Evolutionary conservation across 2,113 vertebrate genomes (phyloP).

Genomic region (Odontophorus gujanensis): DNA sequence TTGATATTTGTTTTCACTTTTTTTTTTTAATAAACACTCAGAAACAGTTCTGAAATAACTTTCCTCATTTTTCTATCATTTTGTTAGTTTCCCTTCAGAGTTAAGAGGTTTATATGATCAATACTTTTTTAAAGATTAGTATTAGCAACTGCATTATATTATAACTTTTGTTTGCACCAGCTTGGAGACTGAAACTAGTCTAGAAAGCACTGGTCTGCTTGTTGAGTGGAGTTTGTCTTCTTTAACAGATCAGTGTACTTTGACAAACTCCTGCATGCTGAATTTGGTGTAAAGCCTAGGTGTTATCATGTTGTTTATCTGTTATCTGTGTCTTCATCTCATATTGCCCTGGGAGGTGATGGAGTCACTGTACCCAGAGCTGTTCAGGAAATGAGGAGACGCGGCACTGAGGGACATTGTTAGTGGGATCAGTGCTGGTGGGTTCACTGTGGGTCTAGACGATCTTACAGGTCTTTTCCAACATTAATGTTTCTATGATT

Average conservation of each 20-base stretch:
- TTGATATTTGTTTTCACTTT: not conserved
- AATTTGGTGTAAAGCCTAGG: not conserved
- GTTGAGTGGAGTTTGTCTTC: not conserved
- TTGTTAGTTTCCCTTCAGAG: not conserved
- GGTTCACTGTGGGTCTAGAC: too few relatives aligned
- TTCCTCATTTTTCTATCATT: not conserved
- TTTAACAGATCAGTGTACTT: not conserved
- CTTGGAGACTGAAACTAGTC: not conserved
- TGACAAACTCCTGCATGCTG: not conserved
- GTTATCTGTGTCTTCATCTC: not conserved
- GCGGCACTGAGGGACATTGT: too few relatives aligned
- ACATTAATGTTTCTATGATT: too few relatives aligned
- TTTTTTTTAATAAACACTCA: not conserved
- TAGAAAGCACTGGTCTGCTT: not conserved
- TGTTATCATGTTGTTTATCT: not conserved
- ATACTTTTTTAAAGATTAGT: not conserved
- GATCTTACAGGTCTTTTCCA: too few relatives aligned
- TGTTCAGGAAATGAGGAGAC: too few relatives aligned
- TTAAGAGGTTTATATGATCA: not conserved
- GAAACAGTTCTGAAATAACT: not conserved
- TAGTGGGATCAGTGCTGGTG: too few relatives aligned
- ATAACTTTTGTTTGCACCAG: not conserved
- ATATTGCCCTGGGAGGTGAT: too few relatives aligned
- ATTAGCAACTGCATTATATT: not conserved
- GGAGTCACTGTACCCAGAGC: too few relatives aligned